Evolutionary conservation across 2,888 invertebrate genomes (phyloP).

Genomic region (Sussaba pulchella): DNA sequence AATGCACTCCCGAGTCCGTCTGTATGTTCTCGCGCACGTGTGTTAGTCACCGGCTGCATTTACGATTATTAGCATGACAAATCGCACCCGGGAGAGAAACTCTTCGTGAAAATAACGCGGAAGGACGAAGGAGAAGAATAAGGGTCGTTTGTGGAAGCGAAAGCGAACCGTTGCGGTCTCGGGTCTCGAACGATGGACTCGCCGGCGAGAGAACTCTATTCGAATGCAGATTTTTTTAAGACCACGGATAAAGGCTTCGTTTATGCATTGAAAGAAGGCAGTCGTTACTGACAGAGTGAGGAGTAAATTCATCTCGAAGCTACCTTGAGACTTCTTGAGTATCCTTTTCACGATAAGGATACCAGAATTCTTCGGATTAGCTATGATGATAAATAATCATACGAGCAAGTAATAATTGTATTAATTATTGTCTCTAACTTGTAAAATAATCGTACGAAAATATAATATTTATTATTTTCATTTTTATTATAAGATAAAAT

Average conservation of each 20-base stretch:
- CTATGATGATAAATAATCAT: background rate
- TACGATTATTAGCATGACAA: constrained; percentile 64
- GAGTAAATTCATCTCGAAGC: background rate
- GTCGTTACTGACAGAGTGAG: background rate
- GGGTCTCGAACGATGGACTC: constrained; percentile 41
- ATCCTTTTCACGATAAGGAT: background rate
- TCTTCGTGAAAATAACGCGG: constrained; percentile 3
- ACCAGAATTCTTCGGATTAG: background rate
- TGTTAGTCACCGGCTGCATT: constrained; percentile 34
- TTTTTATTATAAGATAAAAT: no score
- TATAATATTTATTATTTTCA: no score
- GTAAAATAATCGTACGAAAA: no score
- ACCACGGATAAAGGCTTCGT: constrained; percentile 22
- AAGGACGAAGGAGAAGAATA: constrained; percentile 23
- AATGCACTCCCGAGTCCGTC: constrained; percentile 25
- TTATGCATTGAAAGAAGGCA: constrained; percentile 7
- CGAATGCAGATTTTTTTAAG: constrained; percentile 46
- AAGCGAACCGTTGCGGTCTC: constrained; percentile 23
- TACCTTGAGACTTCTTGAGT: background rate
- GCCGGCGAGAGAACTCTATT: constrained; percentile 43
- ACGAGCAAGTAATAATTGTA: background rate
- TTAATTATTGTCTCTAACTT: no score
- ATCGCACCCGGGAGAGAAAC: constrained; percentile 43
- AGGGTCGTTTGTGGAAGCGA: constrained; percentile 47
- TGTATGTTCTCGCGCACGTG: background rate